Base-by-base conservation (phyloP, 2,888 invertebrate genomes). In the Lysandra coridon region DNA sequence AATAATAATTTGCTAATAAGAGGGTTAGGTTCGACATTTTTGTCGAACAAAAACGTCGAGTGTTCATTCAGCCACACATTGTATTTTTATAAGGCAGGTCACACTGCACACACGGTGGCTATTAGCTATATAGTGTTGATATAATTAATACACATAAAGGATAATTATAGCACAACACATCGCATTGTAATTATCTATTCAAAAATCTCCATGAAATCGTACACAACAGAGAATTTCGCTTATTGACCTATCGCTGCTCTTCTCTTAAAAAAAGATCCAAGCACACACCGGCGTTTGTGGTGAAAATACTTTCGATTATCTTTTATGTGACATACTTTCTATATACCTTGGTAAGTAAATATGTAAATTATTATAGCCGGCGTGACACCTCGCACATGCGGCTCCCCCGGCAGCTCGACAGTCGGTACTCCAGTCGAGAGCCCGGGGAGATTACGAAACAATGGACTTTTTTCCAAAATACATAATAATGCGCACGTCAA, bases 401-500 rank as follows among this genome's bases (percentile, higher is more conserved):
- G 81, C 80, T 85, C 87, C 85, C 82, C 79, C 30, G 84, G 86
- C 86, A 86, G 69, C 37, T 90, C 88, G 89, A 90, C 89, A 86
- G 85, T 86, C 82, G 80, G 86, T 89, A 86, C 92, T 92, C 84
- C 84, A 91, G 75, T 87, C 88, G 85, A 92, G 92, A 82, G 87
- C 88, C 85, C 82, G 87, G 92, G 92, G 92, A 91, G 94, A 94
- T 94, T 91, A 92, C 90, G 88, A 93, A 93, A 94, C 94, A 94
- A 94, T 93, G 85, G 90, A 89, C 76, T 76, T 76, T 89, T 92
- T 91, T 92, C 91, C 93, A 90, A 94, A 94, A 94, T 93, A 93
- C 93, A 93, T 93, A 93, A 94, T 93, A 94, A 93, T 91, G 90
- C 90, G 88, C 87, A 88, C 91, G 92, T 91, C 92, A 92, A 93